phyloP scores from a whole-genome alignment of 2,888 invertebrate species.

The Cremastinae sp. region DNA sequence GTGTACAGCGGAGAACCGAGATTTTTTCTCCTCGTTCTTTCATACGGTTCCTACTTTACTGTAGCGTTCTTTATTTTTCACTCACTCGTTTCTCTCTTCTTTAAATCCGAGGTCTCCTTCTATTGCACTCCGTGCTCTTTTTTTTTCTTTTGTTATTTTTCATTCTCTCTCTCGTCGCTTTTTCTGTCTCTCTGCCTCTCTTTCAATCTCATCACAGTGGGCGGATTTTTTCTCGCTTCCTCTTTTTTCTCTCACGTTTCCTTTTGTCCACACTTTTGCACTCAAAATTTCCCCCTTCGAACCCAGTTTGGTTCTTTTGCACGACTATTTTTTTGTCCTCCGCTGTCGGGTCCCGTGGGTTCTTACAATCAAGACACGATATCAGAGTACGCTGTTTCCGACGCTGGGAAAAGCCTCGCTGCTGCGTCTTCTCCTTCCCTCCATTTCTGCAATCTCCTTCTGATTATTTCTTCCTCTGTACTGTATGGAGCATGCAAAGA shows the following conservation, averaged over 20 bases:
- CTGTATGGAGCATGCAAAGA: not conserved
- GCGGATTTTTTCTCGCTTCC: slow-evolving; percentile 26
- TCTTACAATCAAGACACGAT: slow-evolving; percentile 21
- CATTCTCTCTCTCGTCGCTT: slow-evolving; percentile 1
- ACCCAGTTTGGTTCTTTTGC: not conserved
- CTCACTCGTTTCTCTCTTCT: slow-evolving; percentile 13
- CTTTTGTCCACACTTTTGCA: not conserved
- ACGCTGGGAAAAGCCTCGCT: slow-evolving; percentile 20
- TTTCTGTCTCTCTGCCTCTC: not conserved
- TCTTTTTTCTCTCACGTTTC: not conserved
- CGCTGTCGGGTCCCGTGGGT: slow-evolving; percentile 1
- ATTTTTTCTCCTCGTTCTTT: slow-evolving; percentile 7
- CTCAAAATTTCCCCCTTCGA: slow-evolving; percentile 2
- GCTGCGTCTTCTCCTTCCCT: slow-evolving; percentile 27
- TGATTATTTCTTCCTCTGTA: slow-evolving; percentile 19
- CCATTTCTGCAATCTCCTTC: slow-evolving; percentile 30
- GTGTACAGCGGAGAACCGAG: slow-evolving; percentile 9
- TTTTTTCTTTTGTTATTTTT: slow-evolving; percentile 1
- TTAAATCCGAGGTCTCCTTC: not conserved
- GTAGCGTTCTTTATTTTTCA: not conserved
- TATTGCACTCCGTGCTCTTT: not conserved
- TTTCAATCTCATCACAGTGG: slow-evolving; percentile 37
- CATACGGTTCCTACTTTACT: not conserved
- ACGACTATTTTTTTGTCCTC: slow-evolving; percentile 31
- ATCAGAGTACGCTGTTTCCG: slow-evolving; percentile 20